These are phyloP conservation scores for Engystomops pustulosus DNA, from an alignment of 2,113 vertebrate genomes.

Conservation along the genomic window DNA sequence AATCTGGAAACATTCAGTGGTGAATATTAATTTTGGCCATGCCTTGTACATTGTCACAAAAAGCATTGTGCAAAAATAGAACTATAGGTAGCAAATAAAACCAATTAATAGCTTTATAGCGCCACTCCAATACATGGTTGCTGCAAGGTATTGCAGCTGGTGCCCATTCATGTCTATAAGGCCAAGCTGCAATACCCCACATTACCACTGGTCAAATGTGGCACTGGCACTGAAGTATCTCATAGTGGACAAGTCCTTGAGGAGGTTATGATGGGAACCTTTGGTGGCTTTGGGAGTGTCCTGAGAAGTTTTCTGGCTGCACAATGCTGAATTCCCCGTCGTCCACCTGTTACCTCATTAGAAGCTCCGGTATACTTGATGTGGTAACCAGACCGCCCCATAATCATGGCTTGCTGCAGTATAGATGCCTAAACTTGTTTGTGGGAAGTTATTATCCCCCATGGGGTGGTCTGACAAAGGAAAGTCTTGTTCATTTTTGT, in stretches of 20 bases:
- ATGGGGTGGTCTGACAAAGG: conserved; percentile 69
- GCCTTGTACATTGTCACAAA: too few species aligned
- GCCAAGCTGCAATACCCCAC: neutral
- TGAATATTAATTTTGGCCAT: too few species aligned
- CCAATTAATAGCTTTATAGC: too few species aligned
- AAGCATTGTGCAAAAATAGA: too few species aligned
- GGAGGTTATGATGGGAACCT: conserved; percentile 45
- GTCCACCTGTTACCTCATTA: conserved; percentile 74
- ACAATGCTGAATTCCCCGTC: conserved; percentile 71
- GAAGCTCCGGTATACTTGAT: conserved; percentile 72
- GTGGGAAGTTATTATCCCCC: conserved; percentile 67
- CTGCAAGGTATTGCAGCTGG: too few species aligned
- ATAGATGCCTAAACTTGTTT: conserved; percentile 70
- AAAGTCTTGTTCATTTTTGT: conserved; percentile 65
- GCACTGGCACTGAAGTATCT: neutral
- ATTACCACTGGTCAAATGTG: neutral
- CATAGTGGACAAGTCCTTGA: neutral
- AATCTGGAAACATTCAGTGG: too few species aligned
- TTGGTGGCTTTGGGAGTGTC: conserved; percentile 62
- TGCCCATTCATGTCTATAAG: neutral
- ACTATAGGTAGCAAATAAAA: too few species aligned
- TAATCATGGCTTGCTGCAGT: conserved; percentile 69
- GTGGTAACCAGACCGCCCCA: conserved; percentile 69
- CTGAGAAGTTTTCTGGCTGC: conserved; percentile 66
- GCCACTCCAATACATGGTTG: too few species aligned